Percentiles rank a stretch among this genome's conserved stretches.
Conservation (phyloP, 2,113 vertebrate species). For the Chunga burmeisteri region DNA sequence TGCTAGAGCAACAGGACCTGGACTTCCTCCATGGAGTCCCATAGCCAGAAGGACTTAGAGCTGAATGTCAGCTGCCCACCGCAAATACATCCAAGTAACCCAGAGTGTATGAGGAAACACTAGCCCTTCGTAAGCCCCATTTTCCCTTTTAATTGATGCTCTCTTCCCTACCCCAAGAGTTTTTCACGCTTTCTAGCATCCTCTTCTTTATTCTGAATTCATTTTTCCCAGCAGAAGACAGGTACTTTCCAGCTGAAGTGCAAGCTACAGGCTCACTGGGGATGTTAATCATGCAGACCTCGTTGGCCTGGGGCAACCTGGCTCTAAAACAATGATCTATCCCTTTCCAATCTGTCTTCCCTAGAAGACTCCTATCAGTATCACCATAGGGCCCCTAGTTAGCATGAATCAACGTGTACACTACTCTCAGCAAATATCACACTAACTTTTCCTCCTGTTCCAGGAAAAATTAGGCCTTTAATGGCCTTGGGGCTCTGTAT, state of each 20-base stretch:
- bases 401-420: not conserved
- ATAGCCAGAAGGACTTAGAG: not conserved
- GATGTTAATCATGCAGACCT: not conserved
- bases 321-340: not conserved
- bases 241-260: not conserved
- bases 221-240: not conserved
- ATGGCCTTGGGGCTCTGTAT: not conserved
- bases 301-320: not conserved
- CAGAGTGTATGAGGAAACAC: not conserved
- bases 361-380: not conserved
- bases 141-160: not conserved
- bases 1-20: not conserved
- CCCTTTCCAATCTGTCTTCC: not conserved
- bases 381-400: not conserved
- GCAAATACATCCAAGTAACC: not conserved
- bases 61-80: not conserved
- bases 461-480: not conserved
- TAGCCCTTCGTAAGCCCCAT: not conserved
- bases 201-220: not conserved
- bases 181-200: not conserved
- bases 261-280: not conserved
- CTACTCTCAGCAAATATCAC: not conserved
- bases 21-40: not conserved
- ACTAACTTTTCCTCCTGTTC: not conserved
- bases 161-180: not conserved